phyloP scores from a whole-genome alignment of 2,797 vertebrate species.

The Melanotaenia trifasciata region DNA sequence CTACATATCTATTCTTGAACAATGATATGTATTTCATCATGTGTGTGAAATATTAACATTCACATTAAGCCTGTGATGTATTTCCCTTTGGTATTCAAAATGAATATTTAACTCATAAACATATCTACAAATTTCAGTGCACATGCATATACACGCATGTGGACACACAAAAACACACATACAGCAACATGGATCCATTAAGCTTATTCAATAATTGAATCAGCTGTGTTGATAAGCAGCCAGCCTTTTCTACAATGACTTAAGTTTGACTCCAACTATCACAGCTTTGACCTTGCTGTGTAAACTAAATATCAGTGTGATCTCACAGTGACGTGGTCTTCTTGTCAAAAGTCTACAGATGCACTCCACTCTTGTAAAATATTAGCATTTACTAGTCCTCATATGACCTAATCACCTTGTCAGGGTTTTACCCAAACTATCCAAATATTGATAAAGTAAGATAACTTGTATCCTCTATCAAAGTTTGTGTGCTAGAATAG shows the following conservation, averaged over 20 bases:
- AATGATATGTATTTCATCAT: no score
- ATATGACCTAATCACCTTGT: not conserved
- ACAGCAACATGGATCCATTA: not conserved
- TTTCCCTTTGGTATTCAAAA: not conserved
- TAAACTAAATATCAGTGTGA: constrained; percentile 32
- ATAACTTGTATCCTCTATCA: not conserved
- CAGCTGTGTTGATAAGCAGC: not conserved
- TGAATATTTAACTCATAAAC: not conserved
- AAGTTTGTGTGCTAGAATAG: no score
- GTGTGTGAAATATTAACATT: no score
- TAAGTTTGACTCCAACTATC: constrained; percentile 6
- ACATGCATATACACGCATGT: not conserved
- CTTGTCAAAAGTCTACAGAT: constrained; percentile 3
- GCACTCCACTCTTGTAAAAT: not conserved
- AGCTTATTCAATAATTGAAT: constrained; percentile 10
- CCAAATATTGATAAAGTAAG: not conserved
- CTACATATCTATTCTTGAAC: no score
- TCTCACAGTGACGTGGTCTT: not conserved
- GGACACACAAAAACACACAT: not conserved
- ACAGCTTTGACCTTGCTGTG: constrained; percentile 28
- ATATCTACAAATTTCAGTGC: not conserved
- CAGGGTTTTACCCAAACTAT: not conserved
- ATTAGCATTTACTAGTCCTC: not conserved
- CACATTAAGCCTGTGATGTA: not conserved
- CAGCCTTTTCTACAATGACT: not conserved